These are phyloP conservation scores for Aporophyla lueneburgensis DNA, from an alignment of 2,888 invertebrate species.

Conservation along the genomic window DNA sequence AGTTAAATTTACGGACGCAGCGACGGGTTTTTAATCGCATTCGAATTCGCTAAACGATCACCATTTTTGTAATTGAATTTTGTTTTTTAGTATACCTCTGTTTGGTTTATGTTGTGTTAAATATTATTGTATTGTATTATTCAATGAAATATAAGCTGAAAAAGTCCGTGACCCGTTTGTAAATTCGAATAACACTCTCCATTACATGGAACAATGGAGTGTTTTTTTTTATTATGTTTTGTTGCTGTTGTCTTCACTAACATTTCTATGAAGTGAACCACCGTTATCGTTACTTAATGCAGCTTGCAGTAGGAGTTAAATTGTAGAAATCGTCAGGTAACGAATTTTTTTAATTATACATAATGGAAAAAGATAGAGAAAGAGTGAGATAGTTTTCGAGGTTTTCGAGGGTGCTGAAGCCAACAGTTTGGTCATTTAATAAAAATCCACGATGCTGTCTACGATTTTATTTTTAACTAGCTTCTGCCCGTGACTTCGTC, in stretches of 20 bases:
- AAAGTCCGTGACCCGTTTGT: slow-evolving; percentile 14
- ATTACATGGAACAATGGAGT: slow-evolving; percentile 6
- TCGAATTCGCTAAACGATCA: slow-evolving; percentile 73
- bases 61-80: slow-evolving; percentile 74
- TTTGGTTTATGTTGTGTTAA: slow-evolving; percentile 57
- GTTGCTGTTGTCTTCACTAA: not conserved
- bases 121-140: slow-evolving; percentile 47
- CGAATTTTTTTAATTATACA: too few relatives aligned
- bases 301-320: too few relatives aligned
- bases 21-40: slow-evolving; percentile 71
- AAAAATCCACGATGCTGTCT: too few relatives aligned
- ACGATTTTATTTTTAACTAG: too few relatives aligned
- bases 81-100: slow-evolving; percentile 54
- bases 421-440: too few relatives aligned
- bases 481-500: too few relatives aligned
- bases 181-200: slow-evolving; percentile 4
- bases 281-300: too few relatives aligned
- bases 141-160: slow-evolving; percentile 20
- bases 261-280: too few relatives aligned
- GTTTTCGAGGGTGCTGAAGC: too few relatives aligned
- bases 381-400: too few relatives aligned
- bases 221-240: slow-evolving; percentile 8
- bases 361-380: too few relatives aligned
- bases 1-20: slow-evolving; percentile 59
- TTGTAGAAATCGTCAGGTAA: too few relatives aligned